Base-by-base conservation (phyloP, 1,140 invertebrate species). In the Papilio glaucus region DNA sequence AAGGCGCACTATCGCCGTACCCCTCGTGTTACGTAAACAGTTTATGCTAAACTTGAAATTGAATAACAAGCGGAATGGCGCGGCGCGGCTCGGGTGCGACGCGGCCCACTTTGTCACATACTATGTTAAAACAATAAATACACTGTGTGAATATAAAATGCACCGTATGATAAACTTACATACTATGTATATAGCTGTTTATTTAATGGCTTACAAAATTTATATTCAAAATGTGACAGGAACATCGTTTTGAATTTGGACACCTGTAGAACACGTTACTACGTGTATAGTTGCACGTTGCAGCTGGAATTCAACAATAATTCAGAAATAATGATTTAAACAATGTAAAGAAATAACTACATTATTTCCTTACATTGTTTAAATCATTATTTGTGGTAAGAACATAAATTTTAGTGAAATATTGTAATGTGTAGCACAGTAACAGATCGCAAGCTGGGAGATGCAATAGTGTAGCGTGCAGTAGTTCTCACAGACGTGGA, bases 11-110 rank as follows among this genome's bases (percentile, higher is more conserved):
- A 10, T 41, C 9, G 2, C 9, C 9, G 21, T 57, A 21, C 21
- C 21, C 49, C 60, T 37, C 29, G 60, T 12, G 26, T 37, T 37
- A 29, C 26, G 29, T 65, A 65, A 65, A 65, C 62, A 65, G 33
- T 65, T 65, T 65, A 39, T 65, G 37, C 62, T 65, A 65, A 65
- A 65, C 62, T 39, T 65, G 62, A 65, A 65, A 65, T 65, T 65
- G 33, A 38, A 39, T 65, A 65, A 65, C 26, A 62, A 21, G 62
- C 61, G 61, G 29, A 12, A 33, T 29, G 21, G 26, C 45, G 18
- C 9, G 8, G 45, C 45, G 45, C 45, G 7, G 42, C 42, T 15
- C 42, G n/a, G 6, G 41, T 1, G 8, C 38, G 8, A 8, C 38
- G 1, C 2, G 0, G 0, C n/a, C 41, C n/a, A 15, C 6, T 8